Evolutionary conservation across 2,888 invertebrate genomes (phyloP), one percentile per base, ranked within the genome.

Genomic region (Diadegma fenestrale): DNA sequence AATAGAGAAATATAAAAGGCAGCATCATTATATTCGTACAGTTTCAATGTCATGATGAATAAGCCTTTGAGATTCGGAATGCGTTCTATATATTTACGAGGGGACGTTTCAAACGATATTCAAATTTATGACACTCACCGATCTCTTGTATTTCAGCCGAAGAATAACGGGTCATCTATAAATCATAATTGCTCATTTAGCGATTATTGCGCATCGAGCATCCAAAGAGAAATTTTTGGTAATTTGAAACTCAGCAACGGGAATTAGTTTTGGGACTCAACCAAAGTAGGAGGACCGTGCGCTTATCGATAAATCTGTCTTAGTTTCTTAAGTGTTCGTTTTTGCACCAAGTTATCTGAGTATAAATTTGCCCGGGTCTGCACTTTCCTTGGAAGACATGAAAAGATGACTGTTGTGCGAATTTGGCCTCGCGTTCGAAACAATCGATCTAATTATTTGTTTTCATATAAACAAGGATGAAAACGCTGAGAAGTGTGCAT

Each of bases 401-500:
- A 37, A 66, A n/a, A 54, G 12, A 4, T 22, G 2, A 68, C 17
- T 1, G 41, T 14, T 41, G 5, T 17, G 71, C 30, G 5, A 33
- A 51, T 48, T 19, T 6, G 10, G n/a, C 6, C 48, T 30, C 14
- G n/a, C 14, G n/a, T 51, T 33, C 30, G 19, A 26, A 51, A 51
- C 51, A 30, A 71, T 71, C 51, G 33, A 30, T 48, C 51, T 30
- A 51, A 71, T 71, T 51, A 48, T 51, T n/a, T 26, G 48, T 33
- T 19, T 51, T 30, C 19, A 48, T 82, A 64, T 66, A 33, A 45
- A 37, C 26, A 58, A 48, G 14, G 48, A 66, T 14, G 41, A 73
- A 66, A 73, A 22, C 10, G 51, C 0, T 87, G 85, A 86, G 88
- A 88, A 91, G 91, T 90, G 90, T 91, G 90, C 71, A 89, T 92